Percentiles rank a stretch among this genome's conserved stretches.
Conservation (phyloP, 2,888 invertebrate species). For the Drosophila mulleri region DNA sequence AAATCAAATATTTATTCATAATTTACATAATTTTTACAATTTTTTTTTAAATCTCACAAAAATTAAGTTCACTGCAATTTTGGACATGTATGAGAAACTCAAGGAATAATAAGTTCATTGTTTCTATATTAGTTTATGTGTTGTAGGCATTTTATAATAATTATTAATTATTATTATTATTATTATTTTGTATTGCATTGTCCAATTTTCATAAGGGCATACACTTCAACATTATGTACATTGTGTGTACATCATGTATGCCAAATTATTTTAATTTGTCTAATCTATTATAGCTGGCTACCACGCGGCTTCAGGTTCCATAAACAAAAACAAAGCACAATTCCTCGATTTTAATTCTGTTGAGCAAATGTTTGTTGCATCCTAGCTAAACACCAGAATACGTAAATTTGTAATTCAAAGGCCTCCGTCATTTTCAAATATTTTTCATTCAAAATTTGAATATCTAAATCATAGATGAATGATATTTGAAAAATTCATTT, state of each 20-base stretch:
- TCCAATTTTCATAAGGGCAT: constrained; percentile 23
- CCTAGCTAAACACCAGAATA: constrained; percentile 68
- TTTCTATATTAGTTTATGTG: constrained; percentile 47
- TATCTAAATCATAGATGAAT: constrained; percentile 40
- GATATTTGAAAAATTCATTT: constrained; percentile 60
- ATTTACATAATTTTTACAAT: constrained; percentile 64
- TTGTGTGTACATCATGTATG: constrained; percentile 30
- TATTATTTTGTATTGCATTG: constrained; percentile 33
- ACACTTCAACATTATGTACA: constrained; percentile 12
- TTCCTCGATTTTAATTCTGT: constrained; percentile 30
- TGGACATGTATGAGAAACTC: constrained; percentile 49
- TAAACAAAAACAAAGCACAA: not conserved
- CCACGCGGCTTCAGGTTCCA: constrained; percentile 34
- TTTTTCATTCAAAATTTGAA: constrained; percentile 49
- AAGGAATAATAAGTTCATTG: constrained; percentile 43
- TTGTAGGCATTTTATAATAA: constrained; percentile 45
- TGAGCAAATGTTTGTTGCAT: constrained; percentile 51
- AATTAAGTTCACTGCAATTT: constrained; percentile 31
- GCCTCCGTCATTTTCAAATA: constrained; percentile 62
- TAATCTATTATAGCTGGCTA: constrained; percentile 30
- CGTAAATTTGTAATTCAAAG: constrained; percentile 72
- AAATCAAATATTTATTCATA: constrained; percentile 76
- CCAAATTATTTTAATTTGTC: constrained; percentile 32
- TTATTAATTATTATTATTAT: constrained; percentile 15
- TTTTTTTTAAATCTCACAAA: constrained; percentile 68